These are phyloP conservation scores for Arbacia lixula DNA, from an alignment of 53 echinoderm and acorn worm species.

Conservation along the genomic window DNA sequence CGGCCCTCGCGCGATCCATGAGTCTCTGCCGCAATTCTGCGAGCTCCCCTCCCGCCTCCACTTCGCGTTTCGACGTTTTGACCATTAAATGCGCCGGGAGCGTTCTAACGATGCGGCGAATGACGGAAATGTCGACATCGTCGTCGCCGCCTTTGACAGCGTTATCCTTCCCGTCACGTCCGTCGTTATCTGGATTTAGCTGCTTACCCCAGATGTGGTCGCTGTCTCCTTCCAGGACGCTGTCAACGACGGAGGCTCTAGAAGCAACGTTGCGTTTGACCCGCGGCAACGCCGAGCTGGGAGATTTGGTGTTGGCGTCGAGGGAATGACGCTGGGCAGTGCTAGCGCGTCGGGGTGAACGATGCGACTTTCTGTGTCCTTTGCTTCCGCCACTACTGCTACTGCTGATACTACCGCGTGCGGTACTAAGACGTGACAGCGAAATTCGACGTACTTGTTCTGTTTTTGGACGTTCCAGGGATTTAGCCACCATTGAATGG, in stretches of 20 bases:
- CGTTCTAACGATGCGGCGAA: slow-evolving; percentile 71
- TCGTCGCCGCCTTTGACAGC: neutral
- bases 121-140: slow-evolving; percentile 57
- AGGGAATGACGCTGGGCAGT: neutral
- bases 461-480: neutral
- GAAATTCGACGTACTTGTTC: neutral
- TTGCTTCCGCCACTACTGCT: neutral
- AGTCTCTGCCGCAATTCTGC: slow-evolving; percentile 52
- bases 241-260: neutral
- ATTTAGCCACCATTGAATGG: neutral
- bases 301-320: neutral
- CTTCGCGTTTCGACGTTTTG: slow-evolving; percentile 72
- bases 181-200: slow-evolving; percentile 3
- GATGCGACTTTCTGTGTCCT: neutral
- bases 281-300: neutral
- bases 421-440: too few relatives aligned
- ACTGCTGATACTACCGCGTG: neutral
- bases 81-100: slow-evolving; percentile 77
- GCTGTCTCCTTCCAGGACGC: neutral
- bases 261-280: slow-evolving; percentile 1
- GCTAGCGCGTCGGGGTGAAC: neutral
- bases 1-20: slow-evolving; percentile 57
- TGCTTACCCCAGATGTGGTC: neutral
- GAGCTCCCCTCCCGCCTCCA: slow-evolving; percentile 68
- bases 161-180: neutral